Base-by-base conservation (phyloP, 30 jellyfish, hydroid and myxozoan genomes). In the Haliclystus octoradiatus region DNA sequence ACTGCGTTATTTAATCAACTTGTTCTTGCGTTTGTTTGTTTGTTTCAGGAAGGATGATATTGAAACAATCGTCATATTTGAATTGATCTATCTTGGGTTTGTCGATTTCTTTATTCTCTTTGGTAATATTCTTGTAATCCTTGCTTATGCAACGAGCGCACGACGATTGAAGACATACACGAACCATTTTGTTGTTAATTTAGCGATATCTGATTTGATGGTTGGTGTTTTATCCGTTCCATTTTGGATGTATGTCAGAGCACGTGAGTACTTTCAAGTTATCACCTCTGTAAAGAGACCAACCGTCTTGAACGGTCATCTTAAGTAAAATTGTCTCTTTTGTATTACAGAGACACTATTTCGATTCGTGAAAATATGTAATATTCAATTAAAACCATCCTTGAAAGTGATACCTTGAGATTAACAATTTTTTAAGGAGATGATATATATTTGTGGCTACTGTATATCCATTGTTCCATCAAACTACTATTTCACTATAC, bases 191-290 rank as follows among this genome's bases (percentile, higher is more conserved):
- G 93, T 86, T 40, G 94, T 86, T 31, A 86, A 86, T 50, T 74
- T 86, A 73, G 93, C 96, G 26, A 35, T 86, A 26, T 69, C 91
- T 0, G 96, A 86, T 50, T 66, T 80, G 53, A 47, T 86, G 74
- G 94, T 86, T 46, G 96, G 96, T 22, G 50, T 88, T 31, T 68
- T 80, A 31, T 79, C 85, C 2, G 83, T 69, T 9, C 96, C 96
- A 1, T 79, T 63, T 51, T 78, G 96, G 94, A 75, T 86, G 63
- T 86, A 85, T 52, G 71, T 86, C 2, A 35, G 62, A 28, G 74
- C 83, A 34, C 61, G 96, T 86, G 75, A 49, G 91, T 75, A 33
- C 34, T 25, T 31, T 19, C 33, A 26, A 13, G 1, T 73, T 9
- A 12, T 2, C 26, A 61, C 23, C 15, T 0, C 65, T 29, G 15